phyloP scores from a whole-genome alignment of 2,113 vertebrate genomes.

The Camelus bactrianus region DNA sequence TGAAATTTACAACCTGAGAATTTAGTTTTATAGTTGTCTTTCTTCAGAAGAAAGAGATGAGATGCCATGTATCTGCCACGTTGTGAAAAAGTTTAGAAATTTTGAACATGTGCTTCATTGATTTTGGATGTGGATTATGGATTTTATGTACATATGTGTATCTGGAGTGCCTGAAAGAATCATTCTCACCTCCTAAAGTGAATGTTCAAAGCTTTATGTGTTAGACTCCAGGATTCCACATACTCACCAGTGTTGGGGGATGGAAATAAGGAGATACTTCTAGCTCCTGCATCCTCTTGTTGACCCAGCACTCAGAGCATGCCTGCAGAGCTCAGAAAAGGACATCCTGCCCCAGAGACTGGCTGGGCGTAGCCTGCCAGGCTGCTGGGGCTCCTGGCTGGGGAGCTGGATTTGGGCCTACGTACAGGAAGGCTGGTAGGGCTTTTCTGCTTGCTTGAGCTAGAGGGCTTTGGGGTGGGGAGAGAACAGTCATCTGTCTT shows the following conservation, averaged over 20 bases:
- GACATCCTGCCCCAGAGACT: neutral
- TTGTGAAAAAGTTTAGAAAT: neutral
- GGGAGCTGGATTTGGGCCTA: neutral
- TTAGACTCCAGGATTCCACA: neutral
- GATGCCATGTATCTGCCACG: neutral
- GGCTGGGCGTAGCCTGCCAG: neutral
- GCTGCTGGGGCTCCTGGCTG: neutral
- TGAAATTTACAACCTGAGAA: constrained; percentile 49
- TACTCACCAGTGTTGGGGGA: neutral
- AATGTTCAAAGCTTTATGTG: neutral
- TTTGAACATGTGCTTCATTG: neutral
- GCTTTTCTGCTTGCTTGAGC: neutral
- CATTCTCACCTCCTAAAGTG: neutral
- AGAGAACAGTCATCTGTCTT: neutral
- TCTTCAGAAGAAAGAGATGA: constrained; percentile 49
- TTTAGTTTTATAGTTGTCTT: constrained; percentile 76
- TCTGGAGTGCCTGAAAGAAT: neutral
- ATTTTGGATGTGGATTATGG: neutral
- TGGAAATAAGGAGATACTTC: neutral
- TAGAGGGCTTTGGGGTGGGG: neutral
- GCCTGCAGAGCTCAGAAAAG: neutral
- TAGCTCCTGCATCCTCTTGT: neutral
- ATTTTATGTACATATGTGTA: neutral
- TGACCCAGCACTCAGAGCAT: neutral
- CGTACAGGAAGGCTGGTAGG: neutral